These are phyloP conservation scores for Heteronetta atricapilla DNA, from an alignment of 2,113 vertebrate genomes.

Conservation along the genomic window DNA sequence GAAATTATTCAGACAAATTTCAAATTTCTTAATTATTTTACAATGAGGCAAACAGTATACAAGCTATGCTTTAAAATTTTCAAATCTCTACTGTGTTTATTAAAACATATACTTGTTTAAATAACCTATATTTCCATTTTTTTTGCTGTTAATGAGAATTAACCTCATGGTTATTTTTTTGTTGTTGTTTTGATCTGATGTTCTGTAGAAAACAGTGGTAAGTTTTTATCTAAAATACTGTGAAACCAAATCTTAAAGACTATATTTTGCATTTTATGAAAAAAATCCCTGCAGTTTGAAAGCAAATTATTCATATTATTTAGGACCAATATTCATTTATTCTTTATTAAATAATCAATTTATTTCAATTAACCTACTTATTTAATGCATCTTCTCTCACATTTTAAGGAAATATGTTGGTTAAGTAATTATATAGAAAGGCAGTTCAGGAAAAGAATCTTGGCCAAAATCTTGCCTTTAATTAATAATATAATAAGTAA, in stretches of 20 bases:
- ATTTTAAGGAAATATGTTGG: neutral
- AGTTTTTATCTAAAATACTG: neutral
- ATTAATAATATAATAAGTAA: neutral
- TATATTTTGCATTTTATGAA: conserved; percentile 23
- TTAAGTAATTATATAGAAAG: conserved; percentile 6
- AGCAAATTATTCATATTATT: conserved; percentile 46
- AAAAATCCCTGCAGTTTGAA: neutral
- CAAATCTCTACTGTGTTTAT: neutral
- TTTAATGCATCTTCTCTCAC: conserved; percentile 14
- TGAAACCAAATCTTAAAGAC: neutral
- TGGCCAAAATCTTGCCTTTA: neutral
- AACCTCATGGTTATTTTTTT: neutral
- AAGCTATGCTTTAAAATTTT: neutral
- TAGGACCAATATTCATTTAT: conserved; percentile 20
- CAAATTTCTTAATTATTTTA: neutral
- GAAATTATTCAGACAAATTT: neutral
- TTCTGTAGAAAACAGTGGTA: neutral
- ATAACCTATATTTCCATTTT: neutral
- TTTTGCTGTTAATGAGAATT: conserved; percentile 10
- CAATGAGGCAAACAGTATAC: neutral
- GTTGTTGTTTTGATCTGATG: conserved; percentile 12
- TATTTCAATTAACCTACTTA: conserved; percentile 15
- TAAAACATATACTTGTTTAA: neutral
- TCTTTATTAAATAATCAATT: conserved; percentile 1
- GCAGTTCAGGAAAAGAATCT: neutral